phyloP scores from a whole-genome alignment of 1,140 invertebrate species.

The Eupeodes corollae region DNA sequence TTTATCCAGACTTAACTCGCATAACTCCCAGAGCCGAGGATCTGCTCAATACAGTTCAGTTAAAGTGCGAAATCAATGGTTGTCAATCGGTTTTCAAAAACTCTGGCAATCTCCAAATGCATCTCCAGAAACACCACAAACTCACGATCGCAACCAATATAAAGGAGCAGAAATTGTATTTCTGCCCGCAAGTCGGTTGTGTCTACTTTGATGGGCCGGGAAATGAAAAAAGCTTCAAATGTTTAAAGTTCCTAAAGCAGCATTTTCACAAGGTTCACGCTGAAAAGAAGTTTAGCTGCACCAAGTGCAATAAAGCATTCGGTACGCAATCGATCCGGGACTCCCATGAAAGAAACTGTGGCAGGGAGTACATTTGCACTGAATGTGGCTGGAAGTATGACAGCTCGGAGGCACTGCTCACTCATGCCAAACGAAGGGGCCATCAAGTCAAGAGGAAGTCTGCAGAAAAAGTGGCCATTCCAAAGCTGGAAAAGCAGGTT shows the following conservation, averaged over 20 bases:
- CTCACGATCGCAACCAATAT: conserved; percentile 5
- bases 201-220: conserved; percentile 17
- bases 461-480: neutral
- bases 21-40: conserved; percentile 5
- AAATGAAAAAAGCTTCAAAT: conserved; percentile 16
- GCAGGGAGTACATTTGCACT: conserved; percentile 41
- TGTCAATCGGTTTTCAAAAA: conserved; percentile 28
- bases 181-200: conserved; percentile 27
- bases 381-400: conserved; percentile 42
- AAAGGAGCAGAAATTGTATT: conserved; percentile 7
- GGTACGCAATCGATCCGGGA: conserved; percentile 39
- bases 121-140: conserved; percentile 28
- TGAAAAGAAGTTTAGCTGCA: conserved; percentile 41
- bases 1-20: neutral
- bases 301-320: conserved; percentile 44
- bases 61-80: conserved; percentile 19
- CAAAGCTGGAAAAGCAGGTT: neutral
- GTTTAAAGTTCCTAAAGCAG: conserved; percentile 34
- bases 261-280: conserved; percentile 51
- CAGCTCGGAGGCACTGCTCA: conserved; percentile 45
- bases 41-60: conserved; percentile 2
- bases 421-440: conserved; percentile 43
- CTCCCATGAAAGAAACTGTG: conserved; percentile 42
- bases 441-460: conserved; percentile 27
- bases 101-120: conserved; percentile 28